phyloP scores from a whole-genome alignment of 2,113 vertebrate species.

The Chaetura pelagica region DNA sequence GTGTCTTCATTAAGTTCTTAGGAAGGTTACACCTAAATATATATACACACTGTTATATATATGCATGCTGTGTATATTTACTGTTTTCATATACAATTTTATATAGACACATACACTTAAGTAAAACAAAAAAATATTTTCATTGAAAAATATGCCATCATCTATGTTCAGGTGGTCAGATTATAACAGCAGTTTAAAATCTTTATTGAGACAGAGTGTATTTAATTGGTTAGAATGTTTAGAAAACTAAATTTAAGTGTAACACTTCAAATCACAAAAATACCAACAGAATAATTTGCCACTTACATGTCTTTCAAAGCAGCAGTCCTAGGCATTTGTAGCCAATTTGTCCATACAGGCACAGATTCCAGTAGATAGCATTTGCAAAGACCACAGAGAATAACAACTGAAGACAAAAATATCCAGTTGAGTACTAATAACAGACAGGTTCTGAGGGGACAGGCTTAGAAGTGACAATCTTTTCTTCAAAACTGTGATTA shows the following conservation, averaged over 20 bases:
- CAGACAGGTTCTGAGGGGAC: conserved; percentile 71
- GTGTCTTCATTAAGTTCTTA: conserved; percentile 1
- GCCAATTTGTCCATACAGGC: conserved; percentile 52
- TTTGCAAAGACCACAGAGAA: conserved; percentile 69
- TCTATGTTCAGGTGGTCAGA: conserved; percentile 2
- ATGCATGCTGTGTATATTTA: background rate
- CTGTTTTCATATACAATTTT: background rate
- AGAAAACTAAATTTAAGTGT: background rate
- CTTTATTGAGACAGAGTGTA: background rate
- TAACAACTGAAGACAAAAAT: conserved; percentile 74
- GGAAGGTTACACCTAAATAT: background rate
- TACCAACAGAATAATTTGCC: background rate
- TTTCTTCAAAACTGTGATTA: conserved; percentile 72
- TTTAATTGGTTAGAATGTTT: conserved; percentile 21
- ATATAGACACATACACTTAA: background rate
- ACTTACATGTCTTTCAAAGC: conserved; percentile 39
- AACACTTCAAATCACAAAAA: conserved; percentile 16
- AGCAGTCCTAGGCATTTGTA: conserved; percentile 45
- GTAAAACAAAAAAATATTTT: background rate
- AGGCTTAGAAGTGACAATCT: conserved; percentile 69
- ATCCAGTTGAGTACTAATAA: conserved; percentile 73
- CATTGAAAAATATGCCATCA: conserved; percentile 5
- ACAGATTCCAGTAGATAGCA: conserved; percentile 51
- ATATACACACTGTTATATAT: background rate
- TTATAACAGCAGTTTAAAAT: background rate